Conservation (phyloP, 1,140 invertebrate species). For the Littorina saxatilis region DNA sequence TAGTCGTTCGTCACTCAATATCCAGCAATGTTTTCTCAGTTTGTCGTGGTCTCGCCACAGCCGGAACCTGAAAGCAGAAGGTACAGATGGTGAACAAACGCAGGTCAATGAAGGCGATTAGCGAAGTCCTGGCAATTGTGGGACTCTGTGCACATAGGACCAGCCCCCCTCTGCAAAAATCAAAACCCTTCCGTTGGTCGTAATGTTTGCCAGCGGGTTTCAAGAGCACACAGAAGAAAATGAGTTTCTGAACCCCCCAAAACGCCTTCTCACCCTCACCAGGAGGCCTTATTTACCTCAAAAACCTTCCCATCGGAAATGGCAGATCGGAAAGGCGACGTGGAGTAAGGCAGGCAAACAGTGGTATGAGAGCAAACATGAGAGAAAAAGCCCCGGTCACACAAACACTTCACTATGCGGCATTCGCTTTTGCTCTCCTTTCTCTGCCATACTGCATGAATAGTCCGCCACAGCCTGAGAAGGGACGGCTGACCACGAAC, state of each 20-base stretch:
- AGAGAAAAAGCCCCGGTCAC: background rate
- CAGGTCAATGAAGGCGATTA: background rate
- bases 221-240: background rate
- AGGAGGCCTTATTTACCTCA: background rate
- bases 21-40: too few relatives aligned
- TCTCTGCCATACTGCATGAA: background rate
- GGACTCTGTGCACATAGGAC: background rate
- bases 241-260: slow-evolving; percentile 14
- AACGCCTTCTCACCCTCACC: too few relatives aligned
- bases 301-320: slow-evolving; percentile 9
- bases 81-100: background rate
- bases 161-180: background rate
- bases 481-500: too few relatives aligned
- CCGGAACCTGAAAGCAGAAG: slow-evolving; percentile 26
- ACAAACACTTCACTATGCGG: background rate
- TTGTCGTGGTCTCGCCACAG: background rate
- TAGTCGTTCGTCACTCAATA: too few relatives aligned
- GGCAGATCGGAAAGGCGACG: background rate
- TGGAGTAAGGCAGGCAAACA: background rate
- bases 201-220: background rate
- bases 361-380: background rate
- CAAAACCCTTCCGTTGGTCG: background rate
- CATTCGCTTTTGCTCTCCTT: background rate
- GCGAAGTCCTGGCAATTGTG: background rate
- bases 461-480: too few relatives aligned